phyloP scores from a whole-genome alignment of 2,888 invertebrate species.

The Aphodius granarius region DNA sequence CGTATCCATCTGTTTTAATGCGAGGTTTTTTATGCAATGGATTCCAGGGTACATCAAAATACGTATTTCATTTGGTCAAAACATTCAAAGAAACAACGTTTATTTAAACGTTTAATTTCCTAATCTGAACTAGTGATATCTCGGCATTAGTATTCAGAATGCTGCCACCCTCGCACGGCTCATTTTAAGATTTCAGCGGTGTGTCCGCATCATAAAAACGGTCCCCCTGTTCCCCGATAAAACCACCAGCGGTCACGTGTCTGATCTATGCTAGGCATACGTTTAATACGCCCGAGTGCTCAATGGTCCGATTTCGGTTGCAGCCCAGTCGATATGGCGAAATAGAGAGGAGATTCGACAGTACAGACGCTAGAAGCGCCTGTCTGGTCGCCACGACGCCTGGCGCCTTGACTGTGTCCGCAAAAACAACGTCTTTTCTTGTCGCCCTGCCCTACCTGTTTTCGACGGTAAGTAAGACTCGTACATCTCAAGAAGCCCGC shows the following conservation, averaged over 20 bases:
- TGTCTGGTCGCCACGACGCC: slow-evolving; percentile 41
- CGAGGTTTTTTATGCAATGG: too few relatives aligned
- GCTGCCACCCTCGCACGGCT: not conserved
- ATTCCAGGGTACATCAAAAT: too few relatives aligned
- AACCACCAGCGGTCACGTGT: not conserved
- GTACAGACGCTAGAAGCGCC: slow-evolving; percentile 22
- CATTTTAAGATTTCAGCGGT: not conserved
- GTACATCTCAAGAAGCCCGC: not conserved
- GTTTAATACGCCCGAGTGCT: not conserved
- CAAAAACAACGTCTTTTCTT: not conserved
- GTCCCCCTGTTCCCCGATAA: not conserved
- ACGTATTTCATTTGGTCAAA: too few relatives aligned
- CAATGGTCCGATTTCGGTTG: not conserved
- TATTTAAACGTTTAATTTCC: too few relatives aligned
- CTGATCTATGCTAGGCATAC: not conserved
- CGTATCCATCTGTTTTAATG: too few relatives aligned
- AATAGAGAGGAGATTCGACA: not conserved
- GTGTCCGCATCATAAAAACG: not conserved
- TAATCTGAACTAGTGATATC: too few relatives aligned
- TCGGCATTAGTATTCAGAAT: too few relatives aligned
- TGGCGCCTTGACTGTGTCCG: slow-evolving; percentile 37
- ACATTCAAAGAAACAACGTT: too few relatives aligned
- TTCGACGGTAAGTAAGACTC: not conserved
- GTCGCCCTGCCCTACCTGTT: not conserved
- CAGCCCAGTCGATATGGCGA: not conserved